These are phyloP conservation scores for Morpho helenor DNA, from an alignment of 2,888 invertebrate genomes.

Conservation along the genomic window DNA sequence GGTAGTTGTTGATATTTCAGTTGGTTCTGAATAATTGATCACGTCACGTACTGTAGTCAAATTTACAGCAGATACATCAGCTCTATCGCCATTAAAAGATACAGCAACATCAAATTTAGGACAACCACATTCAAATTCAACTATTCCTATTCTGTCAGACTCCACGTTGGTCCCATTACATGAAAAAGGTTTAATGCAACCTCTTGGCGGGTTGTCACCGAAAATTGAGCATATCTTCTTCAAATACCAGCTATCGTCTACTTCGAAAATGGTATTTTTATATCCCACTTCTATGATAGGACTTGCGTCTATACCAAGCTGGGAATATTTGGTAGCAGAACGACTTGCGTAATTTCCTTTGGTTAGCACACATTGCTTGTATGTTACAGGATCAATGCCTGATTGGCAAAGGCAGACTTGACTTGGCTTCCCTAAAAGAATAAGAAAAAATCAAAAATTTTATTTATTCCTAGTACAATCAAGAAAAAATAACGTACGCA, in stretches of 20 bases:
- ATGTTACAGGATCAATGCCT: constrained; percentile 34
- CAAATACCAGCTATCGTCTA: constrained; percentile 40
- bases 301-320: constrained; percentile 33
- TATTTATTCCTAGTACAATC: no score
- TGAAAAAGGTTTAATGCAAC: constrained; percentile 39
- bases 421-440: constrained; percentile 31
- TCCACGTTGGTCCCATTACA: constrained; percentile 29
- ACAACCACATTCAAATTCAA: constrained; percentile 21
- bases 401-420: constrained; percentile 35
- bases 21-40: no score
- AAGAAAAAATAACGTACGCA: no score
- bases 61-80: no score
- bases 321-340: constrained; percentile 31
- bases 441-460: not conserved
- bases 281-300: constrained; percentile 37
- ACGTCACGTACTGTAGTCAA: no score
- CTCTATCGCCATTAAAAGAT: not conserved
- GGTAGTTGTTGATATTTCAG: no score
- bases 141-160: constrained; percentile 13
- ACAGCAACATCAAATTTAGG: constrained; percentile 1
- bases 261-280: constrained; percentile 38
- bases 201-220: constrained; percentile 40
- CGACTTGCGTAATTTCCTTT: constrained; percentile 31
- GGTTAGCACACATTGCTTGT: constrained; percentile 34
- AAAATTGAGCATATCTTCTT: constrained; percentile 51